Evolutionary conservation across 2,113 vertebrate species (phyloP).

Genomic region (Campylomormyrus tamandua): DNA sequence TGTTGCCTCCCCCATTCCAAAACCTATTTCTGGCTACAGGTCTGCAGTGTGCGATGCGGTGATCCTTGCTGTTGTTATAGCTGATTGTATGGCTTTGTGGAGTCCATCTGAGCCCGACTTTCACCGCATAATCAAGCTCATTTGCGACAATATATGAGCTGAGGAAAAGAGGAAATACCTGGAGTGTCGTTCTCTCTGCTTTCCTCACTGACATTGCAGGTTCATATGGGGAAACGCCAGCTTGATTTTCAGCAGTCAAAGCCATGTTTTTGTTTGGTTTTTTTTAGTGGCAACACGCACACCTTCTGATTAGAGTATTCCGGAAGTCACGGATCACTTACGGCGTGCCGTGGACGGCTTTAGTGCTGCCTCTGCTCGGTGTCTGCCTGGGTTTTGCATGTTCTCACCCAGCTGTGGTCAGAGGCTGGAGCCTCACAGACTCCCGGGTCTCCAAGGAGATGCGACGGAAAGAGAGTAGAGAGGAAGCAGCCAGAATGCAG

Average conservation of each 20-base stretch:
- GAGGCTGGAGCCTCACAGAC: background rate
- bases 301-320: background rate
- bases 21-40: background rate
- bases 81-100: background rate
- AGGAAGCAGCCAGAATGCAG: slow-evolving; percentile 44
- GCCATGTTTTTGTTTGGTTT: background rate
- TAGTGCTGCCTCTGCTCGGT: background rate
- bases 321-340: background rate
- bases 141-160: background rate
- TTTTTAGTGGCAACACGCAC: background rate
- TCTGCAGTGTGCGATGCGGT: background rate
- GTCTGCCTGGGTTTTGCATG: background rate
- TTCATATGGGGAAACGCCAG: background rate
- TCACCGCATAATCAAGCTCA: background rate
- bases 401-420: background rate
- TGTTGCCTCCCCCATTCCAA: background rate
- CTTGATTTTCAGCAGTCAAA: background rate
- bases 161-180: background rate
- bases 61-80: background rate
- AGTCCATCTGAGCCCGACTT: background rate
- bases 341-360: background rate
- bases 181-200: background rate
- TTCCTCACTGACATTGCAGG: background rate
- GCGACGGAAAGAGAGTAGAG: slow-evolving; percentile 20
- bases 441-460: background rate